Evolutionary conservation across 1,140 invertebrate genomes (phyloP), one percentile per base, ranked within the genome.

Genomic region (Hestina assimilis): DNA sequence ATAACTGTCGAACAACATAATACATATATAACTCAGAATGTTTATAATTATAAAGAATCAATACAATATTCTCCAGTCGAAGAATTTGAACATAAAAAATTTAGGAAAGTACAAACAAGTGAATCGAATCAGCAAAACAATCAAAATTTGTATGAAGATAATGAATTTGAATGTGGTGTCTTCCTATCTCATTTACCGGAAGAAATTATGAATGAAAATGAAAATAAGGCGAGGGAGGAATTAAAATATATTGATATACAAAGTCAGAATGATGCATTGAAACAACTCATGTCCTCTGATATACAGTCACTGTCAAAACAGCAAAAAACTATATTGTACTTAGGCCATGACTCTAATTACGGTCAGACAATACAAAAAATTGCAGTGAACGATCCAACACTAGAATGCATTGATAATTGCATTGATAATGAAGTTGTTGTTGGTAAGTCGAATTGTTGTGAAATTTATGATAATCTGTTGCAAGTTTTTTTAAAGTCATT

Each of bases 341-440:
- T 82, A 0, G 84, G 79, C 0, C 64, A 75, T 17, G 73, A 84
- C 17, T 72, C 77, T 0, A 68, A 76, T 1, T 72, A 51, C 21
- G 82, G 79, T 0, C 76, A 84, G 53, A 87, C 79, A 0, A 75
- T 86, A 23, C 83, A 87, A 53, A 86, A 82, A 38, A 87, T 87
- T 47, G 62, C 76, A 12, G 66, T 81, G 14, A 72, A 79, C 48
- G 78, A 85, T 56, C 81, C 82, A 0, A 45, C 47, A 0, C 24
- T 84, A 21, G 64, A 79, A 35, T 87, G 81, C 48, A 33, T 56
- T 17, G 48, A 48, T 24, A 56, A 41, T 12, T 67, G 63, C 0
- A 42, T 48, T 15, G 67, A 74, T 19, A 57, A 60, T 56, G 70
- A 75, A 51, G 63, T 72, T 54, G 40, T 62, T 33, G 47, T 69